phyloP scores from a whole-genome alignment of 2,113 vertebrate species.

The Cebus imitator region DNA sequence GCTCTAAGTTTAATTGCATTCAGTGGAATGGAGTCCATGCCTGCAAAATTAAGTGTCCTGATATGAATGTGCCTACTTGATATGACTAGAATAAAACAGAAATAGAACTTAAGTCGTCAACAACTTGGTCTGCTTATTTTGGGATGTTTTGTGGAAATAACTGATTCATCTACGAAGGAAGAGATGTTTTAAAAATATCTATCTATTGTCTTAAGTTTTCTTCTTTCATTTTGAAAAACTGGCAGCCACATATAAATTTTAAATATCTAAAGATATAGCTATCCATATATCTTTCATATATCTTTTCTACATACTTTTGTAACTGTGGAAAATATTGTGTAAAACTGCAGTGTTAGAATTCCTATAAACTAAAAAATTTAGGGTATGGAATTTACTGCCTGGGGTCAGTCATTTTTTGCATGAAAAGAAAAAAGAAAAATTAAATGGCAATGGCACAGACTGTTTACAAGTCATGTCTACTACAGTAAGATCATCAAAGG shows the following conservation, averaged over 20 bases:
- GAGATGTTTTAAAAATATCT: neutral
- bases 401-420: neutral
- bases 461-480: neutral
- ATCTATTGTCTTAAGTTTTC: neutral
- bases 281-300: neutral
- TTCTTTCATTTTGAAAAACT: conserved; percentile 16
- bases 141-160: neutral
- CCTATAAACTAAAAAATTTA: neutral
- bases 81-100: neutral
- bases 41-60: neutral
- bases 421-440: neutral
- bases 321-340: neutral
- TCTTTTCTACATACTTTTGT: neutral
- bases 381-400: neutral
- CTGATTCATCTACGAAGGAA: neutral
- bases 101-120: neutral
- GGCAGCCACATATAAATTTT: neutral
- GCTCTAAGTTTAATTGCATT: conserved; percentile 28
- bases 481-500: neutral
- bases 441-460: neutral
- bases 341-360: neutral
- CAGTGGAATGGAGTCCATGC: neutral
- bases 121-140: neutral
- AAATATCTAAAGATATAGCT: neutral
- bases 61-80: neutral